Conservation (phyloP, 1,140 invertebrate genomes). For the Atta cephalotes region DNA sequence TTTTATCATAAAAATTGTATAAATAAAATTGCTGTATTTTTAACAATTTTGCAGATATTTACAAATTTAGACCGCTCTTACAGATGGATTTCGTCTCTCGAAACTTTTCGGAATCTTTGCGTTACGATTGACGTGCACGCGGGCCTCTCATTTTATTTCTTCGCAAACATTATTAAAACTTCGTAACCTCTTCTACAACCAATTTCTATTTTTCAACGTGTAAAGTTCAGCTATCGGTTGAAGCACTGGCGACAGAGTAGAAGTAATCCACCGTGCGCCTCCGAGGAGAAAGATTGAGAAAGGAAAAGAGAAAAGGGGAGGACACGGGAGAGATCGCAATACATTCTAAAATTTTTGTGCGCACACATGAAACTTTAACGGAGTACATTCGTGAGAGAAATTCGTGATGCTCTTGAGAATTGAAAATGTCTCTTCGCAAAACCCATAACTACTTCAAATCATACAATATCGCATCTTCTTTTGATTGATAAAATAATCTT, state of each 20-base stretch:
- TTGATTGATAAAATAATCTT: conserved; percentile 8
- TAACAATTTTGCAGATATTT: background rate
- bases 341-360: conserved; percentile 50
- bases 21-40: background rate
- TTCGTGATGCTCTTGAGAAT: conserved; percentile 29
- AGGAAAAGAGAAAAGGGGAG: conserved; percentile 27
- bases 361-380: conserved; percentile 41
- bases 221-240: conserved; percentile 59
- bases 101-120: conserved; percentile 38
- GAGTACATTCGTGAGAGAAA: conserved; percentile 36
- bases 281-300: conserved; percentile 36
- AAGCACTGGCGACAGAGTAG: conserved; percentile 50
- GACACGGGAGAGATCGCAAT: conserved; percentile 3
- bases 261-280: conserved; percentile 46
- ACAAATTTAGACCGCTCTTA: conserved; percentile 9
- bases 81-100: conserved; percentile 3
- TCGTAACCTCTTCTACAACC: conserved; percentile 51
- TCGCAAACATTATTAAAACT: conserved; percentile 57
- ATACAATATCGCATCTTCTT: background rate
- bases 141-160: conserved; percentile 19
- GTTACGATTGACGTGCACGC: conserved; percentile 22
- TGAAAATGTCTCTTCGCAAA: conserved; percentile 9
- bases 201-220: conserved; percentile 61
- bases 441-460: conserved; percentile 16
- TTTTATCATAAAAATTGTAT: background rate